These are phyloP conservation scores for Hippopotamyrus pictus DNA, from an alignment of 2,797 vertebrate genomes.

Conservation along the genomic window DNA sequence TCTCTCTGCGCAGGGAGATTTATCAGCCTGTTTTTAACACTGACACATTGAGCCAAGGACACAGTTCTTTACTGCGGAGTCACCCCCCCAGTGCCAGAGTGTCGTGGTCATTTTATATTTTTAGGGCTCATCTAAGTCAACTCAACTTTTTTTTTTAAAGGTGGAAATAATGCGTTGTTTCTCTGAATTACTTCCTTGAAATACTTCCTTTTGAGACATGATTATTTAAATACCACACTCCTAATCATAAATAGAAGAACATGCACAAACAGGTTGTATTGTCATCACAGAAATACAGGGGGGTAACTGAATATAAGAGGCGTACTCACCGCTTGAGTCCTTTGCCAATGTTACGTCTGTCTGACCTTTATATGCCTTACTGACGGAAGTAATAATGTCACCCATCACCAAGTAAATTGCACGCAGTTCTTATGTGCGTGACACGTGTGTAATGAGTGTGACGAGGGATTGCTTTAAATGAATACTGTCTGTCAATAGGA, in stretches of 20 bases:
- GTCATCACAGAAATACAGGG: not conserved
- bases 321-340: not conserved
- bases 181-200: not conserved
- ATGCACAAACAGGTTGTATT: not conserved
- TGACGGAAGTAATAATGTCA: slow-evolving; percentile 71
- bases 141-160: not conserved
- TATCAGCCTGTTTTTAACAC: slow-evolving; percentile 27
- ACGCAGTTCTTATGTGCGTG: slow-evolving; percentile 56
- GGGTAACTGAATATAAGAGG: not conserved
- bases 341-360: slow-evolving; percentile 40
- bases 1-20: slow-evolving; percentile 26
- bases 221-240: not conserved
- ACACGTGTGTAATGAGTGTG: slow-evolving; percentile 65
- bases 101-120: not conserved
- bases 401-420: slow-evolving; percentile 72
- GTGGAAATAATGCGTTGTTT: not conserved
- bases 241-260: not conserved
- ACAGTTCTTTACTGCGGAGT: slow-evolving; percentile 15
- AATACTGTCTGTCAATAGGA: slow-evolving; percentile 53
- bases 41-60: not conserved
- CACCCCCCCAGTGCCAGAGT: not conserved
- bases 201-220: not conserved
- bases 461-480: slow-evolving; percentile 64
- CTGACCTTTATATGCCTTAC: slow-evolving; percentile 50
- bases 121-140: not conserved